These are phyloP conservation scores for Phaethon lepturus DNA, from an alignment of 2,113 vertebrate species.

Conservation along the genomic window DNA sequence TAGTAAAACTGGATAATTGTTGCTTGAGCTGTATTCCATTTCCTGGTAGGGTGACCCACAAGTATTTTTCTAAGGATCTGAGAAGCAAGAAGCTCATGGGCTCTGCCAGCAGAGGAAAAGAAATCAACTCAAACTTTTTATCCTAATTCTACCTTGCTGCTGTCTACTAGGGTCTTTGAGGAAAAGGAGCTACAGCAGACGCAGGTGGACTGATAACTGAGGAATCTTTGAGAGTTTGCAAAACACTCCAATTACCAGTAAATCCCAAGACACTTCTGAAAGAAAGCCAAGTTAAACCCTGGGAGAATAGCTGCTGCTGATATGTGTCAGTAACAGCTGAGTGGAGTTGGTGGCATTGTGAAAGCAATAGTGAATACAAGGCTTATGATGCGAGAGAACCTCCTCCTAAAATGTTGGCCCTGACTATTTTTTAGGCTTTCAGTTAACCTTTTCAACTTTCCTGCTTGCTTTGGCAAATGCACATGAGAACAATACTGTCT, in stretches of 20 bases:
- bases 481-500: not conserved
- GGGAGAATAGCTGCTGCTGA: conserved; percentile 10
- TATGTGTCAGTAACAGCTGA: conserved; percentile 31
- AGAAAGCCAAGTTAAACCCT: conserved; percentile 32
- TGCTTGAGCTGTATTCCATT: not conserved
- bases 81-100: not conserved
- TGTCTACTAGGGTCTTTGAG: not conserved
- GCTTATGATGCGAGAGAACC: not conserved
- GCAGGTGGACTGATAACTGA: conserved; percentile 36
- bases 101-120: not conserved
- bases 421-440: not conserved
- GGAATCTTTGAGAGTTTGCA: conserved; percentile 56
- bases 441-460: not conserved
- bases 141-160: conserved; percentile 1
- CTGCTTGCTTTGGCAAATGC: not conserved
- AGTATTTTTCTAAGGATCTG: conserved; percentile 15
- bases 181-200: not conserved
- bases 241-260: conserved; percentile 66
- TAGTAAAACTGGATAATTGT: not conserved
- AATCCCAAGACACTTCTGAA: conserved; percentile 36
- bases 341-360: conserved; percentile 7
- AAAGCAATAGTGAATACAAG: not conserved
- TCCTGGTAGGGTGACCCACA: not conserved
- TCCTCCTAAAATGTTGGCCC: not conserved
- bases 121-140: conserved; percentile 1